A percentile compares a stretch with the other conserved stretches of the same genome.
phyloP scores from a whole-genome alignment of 2,888 invertebrate genomes.

The Noctua janthe region DNA sequence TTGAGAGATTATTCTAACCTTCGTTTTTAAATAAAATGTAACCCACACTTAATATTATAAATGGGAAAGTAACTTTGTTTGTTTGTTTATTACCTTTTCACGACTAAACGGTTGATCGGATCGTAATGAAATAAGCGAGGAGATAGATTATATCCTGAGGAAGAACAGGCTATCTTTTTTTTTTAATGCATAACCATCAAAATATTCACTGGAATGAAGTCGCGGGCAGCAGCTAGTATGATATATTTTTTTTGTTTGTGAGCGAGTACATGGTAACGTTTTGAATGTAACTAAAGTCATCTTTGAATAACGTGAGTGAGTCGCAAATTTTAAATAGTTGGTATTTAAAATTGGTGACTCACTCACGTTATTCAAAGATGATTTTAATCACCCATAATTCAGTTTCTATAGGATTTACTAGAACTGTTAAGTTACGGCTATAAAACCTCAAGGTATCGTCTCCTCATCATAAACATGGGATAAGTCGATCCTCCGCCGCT shows the following conservation, averaged over 20 bases:
- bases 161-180: too few species aligned
- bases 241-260: neutral
- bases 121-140: too few species aligned
- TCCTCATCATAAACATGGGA: constrained; percentile 52
- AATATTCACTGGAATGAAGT: neutral
- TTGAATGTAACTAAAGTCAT: neutral
- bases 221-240: neutral
- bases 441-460: constrained; percentile 37
- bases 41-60: neutral
- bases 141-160: too few species aligned
- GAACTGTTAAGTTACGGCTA: constrained; percentile 9
- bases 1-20: constrained; percentile 17
- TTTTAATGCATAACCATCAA: too few species aligned
- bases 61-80: neutral
- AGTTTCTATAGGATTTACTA: constrained; percentile 38
- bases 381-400: constrained; percentile 19
- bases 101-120: too few species aligned
- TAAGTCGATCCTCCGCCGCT: constrained; percentile 34
- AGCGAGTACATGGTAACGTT: neutral
- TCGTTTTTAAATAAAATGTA: constrained; percentile 5
- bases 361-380: constrained; percentile 3
- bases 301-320: too few species aligned
- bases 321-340: too few species aligned
- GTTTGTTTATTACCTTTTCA: neutral
- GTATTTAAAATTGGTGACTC: neutral